Evolutionary conservation across 1,140 invertebrate species (phyloP).

Genomic region (Drosophila punjabiensis): DNA sequence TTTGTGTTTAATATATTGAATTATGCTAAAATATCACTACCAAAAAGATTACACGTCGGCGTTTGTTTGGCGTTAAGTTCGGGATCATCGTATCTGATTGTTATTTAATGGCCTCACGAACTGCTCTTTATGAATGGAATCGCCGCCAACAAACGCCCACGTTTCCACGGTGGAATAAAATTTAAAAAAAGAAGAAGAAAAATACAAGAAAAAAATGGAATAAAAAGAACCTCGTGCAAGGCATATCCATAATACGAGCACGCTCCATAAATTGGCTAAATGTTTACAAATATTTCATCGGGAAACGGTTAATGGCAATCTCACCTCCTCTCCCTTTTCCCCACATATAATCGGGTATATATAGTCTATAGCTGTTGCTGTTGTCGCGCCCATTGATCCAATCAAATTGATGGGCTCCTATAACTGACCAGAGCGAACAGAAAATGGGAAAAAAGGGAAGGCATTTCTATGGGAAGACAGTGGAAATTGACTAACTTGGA

Average conservation of each 20-base stretch:
- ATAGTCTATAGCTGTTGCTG: conserved; percentile 48
- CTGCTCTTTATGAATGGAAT: conserved; percentile 76
- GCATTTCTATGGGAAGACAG: conserved; percentile 68
- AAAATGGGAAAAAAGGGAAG: conserved; percentile 49
- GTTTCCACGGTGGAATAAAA: conserved; percentile 5
- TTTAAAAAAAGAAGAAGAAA: background rate
- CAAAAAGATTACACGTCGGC: conserved; percentile 73
- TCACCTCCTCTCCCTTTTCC: conserved; percentile 2
- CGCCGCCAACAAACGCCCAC: conserved; percentile 55
- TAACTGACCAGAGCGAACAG: conserved; percentile 59
- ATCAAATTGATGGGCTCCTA: conserved; percentile 78
- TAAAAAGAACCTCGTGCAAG: conserved; percentile 27
- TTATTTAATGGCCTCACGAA: conserved; percentile 75
- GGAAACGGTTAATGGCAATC: conserved; percentile 40
- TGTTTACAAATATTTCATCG: conserved; percentile 81
- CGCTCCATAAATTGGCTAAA: conserved; percentile 78
- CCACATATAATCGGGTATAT: conserved; percentile 25
- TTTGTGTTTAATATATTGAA: conserved; percentile 57
- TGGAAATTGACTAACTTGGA: background rate
- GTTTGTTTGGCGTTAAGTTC: conserved; percentile 76
- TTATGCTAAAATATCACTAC: conserved; percentile 64
- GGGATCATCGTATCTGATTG: conserved; percentile 76
- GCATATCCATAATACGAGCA: conserved; percentile 58
- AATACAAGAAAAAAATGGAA: background rate
- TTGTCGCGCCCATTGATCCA: conserved; percentile 77